Conservation (phyloP, 2,888 invertebrate genomes). For the Luffia ferchaultella region DNA sequence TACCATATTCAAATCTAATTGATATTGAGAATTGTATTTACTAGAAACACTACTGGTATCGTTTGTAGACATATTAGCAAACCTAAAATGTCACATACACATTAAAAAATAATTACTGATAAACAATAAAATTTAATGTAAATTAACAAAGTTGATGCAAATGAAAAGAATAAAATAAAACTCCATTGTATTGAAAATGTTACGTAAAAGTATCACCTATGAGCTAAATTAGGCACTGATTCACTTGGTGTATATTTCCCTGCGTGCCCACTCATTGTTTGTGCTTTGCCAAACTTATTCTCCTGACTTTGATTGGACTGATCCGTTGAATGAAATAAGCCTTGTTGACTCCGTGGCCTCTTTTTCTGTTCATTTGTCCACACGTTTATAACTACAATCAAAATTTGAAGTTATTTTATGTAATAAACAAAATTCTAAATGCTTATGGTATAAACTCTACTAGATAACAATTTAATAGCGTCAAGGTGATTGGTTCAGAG, state of each 20-base stretch:
- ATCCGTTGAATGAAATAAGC: slow-evolving; percentile 35
- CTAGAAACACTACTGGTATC: slow-evolving; percentile 56
- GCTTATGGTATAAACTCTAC: slow-evolving; percentile 5
- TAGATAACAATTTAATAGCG: too few relatives aligned
- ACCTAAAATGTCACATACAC: slow-evolving; percentile 44
- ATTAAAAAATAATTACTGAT: not conserved
- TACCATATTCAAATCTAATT: slow-evolving; percentile 51
- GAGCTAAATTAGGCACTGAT: slow-evolving; percentile 60
- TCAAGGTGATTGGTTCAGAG: too few relatives aligned
- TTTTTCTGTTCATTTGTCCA: slow-evolving; percentile 81
- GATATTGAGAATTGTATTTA: slow-evolving; percentile 50
- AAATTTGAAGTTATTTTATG: slow-evolving; percentile 1
- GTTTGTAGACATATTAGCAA: slow-evolving; percentile 71
- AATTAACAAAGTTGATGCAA: too few relatives aligned
- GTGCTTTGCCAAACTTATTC: slow-evolving; percentile 81
- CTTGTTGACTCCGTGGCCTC: slow-evolving; percentile 55
- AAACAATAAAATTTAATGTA: too few relatives aligned
- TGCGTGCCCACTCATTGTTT: slow-evolving; percentile 80
- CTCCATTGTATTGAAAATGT: not conserved
- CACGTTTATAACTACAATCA: slow-evolving; percentile 78
- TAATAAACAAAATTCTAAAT: not conserved
- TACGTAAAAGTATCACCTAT: slow-evolving; percentile 31
- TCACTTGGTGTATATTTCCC: slow-evolving; percentile 82
- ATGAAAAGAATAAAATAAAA: not conserved
- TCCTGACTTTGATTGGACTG: slow-evolving; percentile 47